Evolutionary conservation across 2,888 invertebrate genomes (phyloP), one percentile per base, ranked within the genome.

Genomic region (Hanleya hanleyi): DNA sequence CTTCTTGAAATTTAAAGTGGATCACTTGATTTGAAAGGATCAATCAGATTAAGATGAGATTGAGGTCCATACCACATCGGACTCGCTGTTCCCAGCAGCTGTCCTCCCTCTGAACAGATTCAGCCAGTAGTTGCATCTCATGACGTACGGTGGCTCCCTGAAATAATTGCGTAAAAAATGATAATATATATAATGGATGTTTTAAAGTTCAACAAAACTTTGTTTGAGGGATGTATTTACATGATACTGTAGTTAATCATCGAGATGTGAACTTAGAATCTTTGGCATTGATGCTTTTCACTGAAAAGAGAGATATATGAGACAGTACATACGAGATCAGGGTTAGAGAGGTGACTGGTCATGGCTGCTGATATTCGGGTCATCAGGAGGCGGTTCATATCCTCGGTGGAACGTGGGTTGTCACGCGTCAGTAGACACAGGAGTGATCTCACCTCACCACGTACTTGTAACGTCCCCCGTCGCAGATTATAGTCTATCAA

Each of bases 61-160:
- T n/a, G n/a, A n/a, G 12, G 0, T 35, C 84, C 88, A 75, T 70
- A 90, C 89, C 88, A 85, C 87, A 87, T 88, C 96, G 94, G 0
- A 98, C 92, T 85, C 98, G 95, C 77, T 95, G 94, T 89, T 98
- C 98, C 98, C 98, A 98, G 88, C 97, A 97, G 3, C 95, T 94
- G 89, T 98, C 98, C 86, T 97, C 96, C 81, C 96, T 96, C 83
- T 96, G 95, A 1, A 98, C 94, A 62, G 97, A 93, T 0, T 96
- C 95, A 0, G 97, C 96, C 35, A 98, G 91, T 18, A 98, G 91
- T 9, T 96, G 93, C 90, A 98, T 97, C 89, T 98, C 95, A 86
- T 97, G 96, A 3, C 97, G 93, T 0, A 97, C 96, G 1, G 95
- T 94, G 1, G 94, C 93, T 37, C 87, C 87, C 88, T 88, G 73